Base-by-base conservation (phyloP, 2,113 vertebrate species). In the Ranitomeya imitator region DNA sequence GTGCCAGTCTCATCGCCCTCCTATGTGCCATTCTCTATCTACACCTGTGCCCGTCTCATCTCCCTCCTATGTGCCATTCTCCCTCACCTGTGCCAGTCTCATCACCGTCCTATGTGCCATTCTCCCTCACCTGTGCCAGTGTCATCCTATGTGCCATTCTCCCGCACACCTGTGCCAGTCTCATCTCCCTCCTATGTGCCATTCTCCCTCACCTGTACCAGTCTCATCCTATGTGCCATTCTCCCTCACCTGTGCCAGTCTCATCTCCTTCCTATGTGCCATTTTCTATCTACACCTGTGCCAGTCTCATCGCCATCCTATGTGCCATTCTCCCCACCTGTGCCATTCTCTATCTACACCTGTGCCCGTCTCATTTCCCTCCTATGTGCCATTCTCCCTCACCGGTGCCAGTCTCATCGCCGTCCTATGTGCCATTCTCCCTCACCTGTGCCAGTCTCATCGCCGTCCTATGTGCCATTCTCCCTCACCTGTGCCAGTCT, bases 361-460 rank as follows among this genome's bases (percentile, higher is more conserved):
- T 83, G 60, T 83, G 14, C 1, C 7, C 15, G 1, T 19, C 15
- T 8, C 80, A 26, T 8, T 31, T 7, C 5, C 16, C 78, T n/a
- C 51, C 23, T 12, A 55, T 4, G 8, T 74, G 61, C 21, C 65
- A 23, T 31, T 18, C 80, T 65, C 37, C 37, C 37, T 45, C 37
- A 82, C 18, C 57, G 71, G 60, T 60, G 4, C 10, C 85, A 21
- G 10, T 19, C 3, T 7, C 71, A 23, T n/a, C n/a, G n/a, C n/a
- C n/a, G n/a, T 7, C 19, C 19, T 15, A n/a, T 12, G 55, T 60
- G 16, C 13, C 7, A 45, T 26, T 21, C 19, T 23, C 4, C n/a
- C 94, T 96, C 92, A 99, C 97, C 97, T 99, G 97, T 91, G 97
- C 98, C 97, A 99, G 97, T 87, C 98, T 74, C 97, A 94, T 93